Conservation (phyloP, 2,888 invertebrate genomes). For the Acleris emargana region DNA sequence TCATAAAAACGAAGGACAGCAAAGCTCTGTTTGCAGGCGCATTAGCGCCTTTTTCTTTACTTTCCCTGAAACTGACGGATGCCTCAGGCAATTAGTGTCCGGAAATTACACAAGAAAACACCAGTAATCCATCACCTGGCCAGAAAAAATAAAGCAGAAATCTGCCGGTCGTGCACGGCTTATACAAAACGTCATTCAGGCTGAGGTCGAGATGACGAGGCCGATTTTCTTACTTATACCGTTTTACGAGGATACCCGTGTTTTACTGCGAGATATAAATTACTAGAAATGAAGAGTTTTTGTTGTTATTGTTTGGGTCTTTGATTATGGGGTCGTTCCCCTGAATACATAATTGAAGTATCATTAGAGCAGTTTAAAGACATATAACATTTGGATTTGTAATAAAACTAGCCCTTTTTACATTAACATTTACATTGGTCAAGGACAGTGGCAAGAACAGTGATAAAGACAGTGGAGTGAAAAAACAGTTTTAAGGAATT, state of each 20-base stretch:
- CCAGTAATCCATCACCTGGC: constrained; percentile 78
- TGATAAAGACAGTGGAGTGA: no score
- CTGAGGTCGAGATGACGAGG: constrained; percentile 54
- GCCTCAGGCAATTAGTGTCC: constrained; percentile 78
- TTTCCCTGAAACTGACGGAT: constrained; percentile 71
- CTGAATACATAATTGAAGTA: background rate
- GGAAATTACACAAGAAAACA: constrained; percentile 82
- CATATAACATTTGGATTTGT: no score
- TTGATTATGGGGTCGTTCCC: constrained; percentile 8
- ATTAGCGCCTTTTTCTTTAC: constrained; percentile 64
- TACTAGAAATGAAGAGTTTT: constrained; percentile 13
- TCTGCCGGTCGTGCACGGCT: constrained; percentile 63
- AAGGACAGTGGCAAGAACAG: no score
- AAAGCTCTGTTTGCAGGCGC: constrained; percentile 37
- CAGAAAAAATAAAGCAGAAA: constrained; percentile 77
- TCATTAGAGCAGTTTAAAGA: no score
- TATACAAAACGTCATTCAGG: constrained; percentile 67
- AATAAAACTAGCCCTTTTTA: no score
- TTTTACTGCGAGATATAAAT: constrained; percentile 26
- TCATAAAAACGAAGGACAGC: constrained; percentile 7
- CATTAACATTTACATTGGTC: no score
- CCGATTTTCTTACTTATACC: constrained; percentile 45
- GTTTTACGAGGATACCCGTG: constrained; percentile 25
- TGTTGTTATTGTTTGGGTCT: constrained; percentile 13
- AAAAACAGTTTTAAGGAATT: no score